Evolutionary conservation across 2,113 vertebrate species (phyloP), one percentile per base, ranked within the genome.

Genomic region (Pedionomus torquatus): DNA sequence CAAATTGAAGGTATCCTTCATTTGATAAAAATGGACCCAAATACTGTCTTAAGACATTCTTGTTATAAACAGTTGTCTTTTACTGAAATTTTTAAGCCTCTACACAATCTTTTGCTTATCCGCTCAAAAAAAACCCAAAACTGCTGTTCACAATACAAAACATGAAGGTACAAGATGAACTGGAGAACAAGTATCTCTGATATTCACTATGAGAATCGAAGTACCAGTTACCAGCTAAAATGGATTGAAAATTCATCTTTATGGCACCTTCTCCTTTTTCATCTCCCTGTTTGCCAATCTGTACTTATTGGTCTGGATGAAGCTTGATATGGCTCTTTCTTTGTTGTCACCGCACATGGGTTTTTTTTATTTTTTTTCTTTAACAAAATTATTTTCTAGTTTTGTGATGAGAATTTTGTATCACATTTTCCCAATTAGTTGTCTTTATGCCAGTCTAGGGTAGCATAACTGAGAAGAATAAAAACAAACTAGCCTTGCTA

Each of bases 301-400:
- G 64, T 46, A 41, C 35, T 64, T 97, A 91, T 37, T 93, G 79
- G 66, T 80, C 65, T 94, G 58, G 43, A 79, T 71, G 79, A 94
- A 93, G 78, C 95, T 97, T 54, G 94, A 82, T 71, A 87, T 2
- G 49, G 33, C 17, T 83, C 68, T 79, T 76, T 87, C 69, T 95
- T 96, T 92, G 61, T 75, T 89, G 49, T 65, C 79, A 61, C 23
- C 71, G 9, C 3, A n/a, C 51, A 60, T 2, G 1, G 0, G 15
- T 63, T 70, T 68, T 58, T 74, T 66, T 64, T n/a, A n/a, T n/a
- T 69, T 63, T 28, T 76, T 83, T 78, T 79, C 74, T 96, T 97
- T 94, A 93, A 93, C 54, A 23, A 63, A 96, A 91, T 85, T 86
- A 23, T 79, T 94, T 96, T 87, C 37, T 79, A 71, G 31, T 17